Conservation (phyloP, 2,888 invertebrate species). For the Ormyrus thymus region DNA sequence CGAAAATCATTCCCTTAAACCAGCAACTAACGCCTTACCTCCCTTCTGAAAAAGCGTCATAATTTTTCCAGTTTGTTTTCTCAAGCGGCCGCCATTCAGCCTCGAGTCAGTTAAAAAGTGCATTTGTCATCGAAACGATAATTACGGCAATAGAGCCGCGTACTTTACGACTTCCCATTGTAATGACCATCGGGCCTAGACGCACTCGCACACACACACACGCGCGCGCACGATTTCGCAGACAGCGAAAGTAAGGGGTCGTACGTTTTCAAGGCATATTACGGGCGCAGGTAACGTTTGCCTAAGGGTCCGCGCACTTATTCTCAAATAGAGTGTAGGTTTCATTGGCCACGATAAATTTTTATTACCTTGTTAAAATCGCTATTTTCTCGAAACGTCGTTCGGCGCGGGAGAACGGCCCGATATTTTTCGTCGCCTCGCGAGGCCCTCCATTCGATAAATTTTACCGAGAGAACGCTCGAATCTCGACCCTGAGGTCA, state of each 20-base stretch:
- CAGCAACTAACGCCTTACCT: too few species aligned
- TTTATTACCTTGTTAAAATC: slow-evolving; percentile 38
- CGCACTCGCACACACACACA: neutral
- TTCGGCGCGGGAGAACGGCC: neutral
- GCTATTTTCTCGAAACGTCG: slow-evolving; percentile 4
- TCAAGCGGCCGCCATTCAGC: too few species aligned
- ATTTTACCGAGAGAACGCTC: neutral
- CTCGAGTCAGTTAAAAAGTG: slow-evolving; percentile 13
- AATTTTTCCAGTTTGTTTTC: too few species aligned
- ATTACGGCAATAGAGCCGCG: slow-evolving; percentile 16
- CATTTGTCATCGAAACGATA: slow-evolving; percentile 24
- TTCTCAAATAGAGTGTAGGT: slow-evolving; percentile 4
- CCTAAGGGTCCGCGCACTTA: slow-evolving; percentile 18
- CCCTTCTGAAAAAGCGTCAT: too few species aligned
- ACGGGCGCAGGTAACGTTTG: slow-evolving; percentile 11
- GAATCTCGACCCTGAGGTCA: neutral
- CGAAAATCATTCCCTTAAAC: too few species aligned
- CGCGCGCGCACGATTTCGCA: neutral
- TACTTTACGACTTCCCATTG: slow-evolving; percentile 3
- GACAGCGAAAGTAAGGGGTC: neutral
- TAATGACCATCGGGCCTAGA: neutral
- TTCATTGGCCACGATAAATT: slow-evolving; percentile 22
- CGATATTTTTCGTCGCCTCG: neutral
- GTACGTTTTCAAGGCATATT: neutral
- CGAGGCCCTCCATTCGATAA: neutral